Evolutionary conservation across 2,888 invertebrate species (phyloP).

Genomic region (Melieria crassipennis): DNA sequence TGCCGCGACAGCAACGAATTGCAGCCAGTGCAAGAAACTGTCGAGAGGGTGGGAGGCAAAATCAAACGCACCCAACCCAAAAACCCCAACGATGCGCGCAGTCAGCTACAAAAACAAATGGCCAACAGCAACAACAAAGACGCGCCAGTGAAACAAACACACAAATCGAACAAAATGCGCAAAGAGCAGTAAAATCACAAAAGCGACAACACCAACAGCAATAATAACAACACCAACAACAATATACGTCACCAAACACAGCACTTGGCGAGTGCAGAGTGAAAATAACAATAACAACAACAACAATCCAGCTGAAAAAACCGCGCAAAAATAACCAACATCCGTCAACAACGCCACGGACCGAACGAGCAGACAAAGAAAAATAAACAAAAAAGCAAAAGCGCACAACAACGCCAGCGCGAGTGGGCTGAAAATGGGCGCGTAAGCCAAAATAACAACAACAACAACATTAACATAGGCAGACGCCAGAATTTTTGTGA

Average conservation of each 20-base stretch:
- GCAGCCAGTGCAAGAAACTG: no score
- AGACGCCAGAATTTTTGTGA: conserved; percentile 6
- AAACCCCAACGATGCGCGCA: not conserved
- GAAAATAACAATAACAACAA: not conserved
- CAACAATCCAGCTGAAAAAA: not conserved
- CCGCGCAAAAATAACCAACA: conserved; percentile 8
- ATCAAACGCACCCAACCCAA: not conserved
- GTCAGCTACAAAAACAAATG: not conserved
- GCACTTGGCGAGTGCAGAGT: not conserved
- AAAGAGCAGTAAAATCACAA: not conserved
- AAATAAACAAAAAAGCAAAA: conserved; percentile 18
- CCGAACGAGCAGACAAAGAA: conserved; percentile 38
- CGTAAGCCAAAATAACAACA: conserved; percentile 43
- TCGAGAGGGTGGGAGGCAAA: no score
- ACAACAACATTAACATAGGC: conserved; percentile 30
- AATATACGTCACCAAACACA: not conserved
- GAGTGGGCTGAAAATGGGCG: conserved; percentile 64
- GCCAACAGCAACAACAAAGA: not conserved
- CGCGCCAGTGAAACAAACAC: not conserved
- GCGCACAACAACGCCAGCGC: conserved; percentile 26
- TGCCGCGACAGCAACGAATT: no score
- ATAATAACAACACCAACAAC: not conserved
- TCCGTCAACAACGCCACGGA: not conserved
- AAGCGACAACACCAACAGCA: not conserved
- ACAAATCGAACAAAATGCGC: not conserved